These are phyloP conservation scores for Agapornis roseicollis DNA, from an alignment of 2,113 vertebrate species.

Conservation along the genomic window DNA sequence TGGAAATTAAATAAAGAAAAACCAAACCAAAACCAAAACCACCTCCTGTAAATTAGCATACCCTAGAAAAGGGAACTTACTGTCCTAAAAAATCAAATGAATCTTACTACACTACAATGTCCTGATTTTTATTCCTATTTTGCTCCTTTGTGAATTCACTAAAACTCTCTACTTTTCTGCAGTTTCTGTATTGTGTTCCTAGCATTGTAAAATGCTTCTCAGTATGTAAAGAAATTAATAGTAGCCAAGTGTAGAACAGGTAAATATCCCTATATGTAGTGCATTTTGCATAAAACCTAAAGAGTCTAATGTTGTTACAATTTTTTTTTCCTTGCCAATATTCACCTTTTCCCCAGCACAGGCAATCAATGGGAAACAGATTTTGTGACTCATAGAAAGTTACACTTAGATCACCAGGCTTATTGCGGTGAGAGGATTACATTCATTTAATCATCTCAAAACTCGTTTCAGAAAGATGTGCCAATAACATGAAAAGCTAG, in stretches of 20 bases:
- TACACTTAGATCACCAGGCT: background rate
- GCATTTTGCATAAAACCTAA: background rate
- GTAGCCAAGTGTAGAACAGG: background rate
- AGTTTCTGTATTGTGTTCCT: background rate
- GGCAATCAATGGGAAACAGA: background rate
- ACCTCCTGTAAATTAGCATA: background rate
- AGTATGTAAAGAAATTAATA: background rate
- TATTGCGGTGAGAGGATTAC: background rate
- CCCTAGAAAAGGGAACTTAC: background rate
- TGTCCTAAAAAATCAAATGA: background rate
- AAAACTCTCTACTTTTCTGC: background rate
- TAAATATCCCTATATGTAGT: background rate
- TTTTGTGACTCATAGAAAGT: background rate
- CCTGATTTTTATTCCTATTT: background rate
- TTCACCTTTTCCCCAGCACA: background rate
- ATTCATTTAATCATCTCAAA: slow-evolving; percentile 23
- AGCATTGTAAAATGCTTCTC: background rate
- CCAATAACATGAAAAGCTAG: background rate
- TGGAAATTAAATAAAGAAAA: background rate
- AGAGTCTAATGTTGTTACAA: background rate
- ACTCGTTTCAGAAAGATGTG: slow-evolving; percentile 5
- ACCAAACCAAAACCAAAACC: background rate
- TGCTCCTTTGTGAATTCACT: background rate
- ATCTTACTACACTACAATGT: background rate
- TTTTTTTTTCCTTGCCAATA: background rate